Conservation (phyloP, 1,140 invertebrate species). For the Drosophila yakuba region DNA sequence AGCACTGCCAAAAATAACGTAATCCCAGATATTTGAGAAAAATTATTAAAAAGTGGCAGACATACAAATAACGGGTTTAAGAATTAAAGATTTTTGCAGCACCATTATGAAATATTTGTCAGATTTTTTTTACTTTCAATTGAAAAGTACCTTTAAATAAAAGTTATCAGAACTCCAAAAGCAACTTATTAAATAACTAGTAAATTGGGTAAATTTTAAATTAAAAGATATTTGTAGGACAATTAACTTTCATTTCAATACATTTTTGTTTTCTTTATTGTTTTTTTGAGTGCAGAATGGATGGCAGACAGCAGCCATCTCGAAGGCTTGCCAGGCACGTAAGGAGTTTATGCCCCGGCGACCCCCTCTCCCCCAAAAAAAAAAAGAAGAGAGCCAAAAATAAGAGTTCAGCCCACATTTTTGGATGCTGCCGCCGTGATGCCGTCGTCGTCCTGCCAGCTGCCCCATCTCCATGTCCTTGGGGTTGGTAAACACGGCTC, state of each 20-base stretch:
- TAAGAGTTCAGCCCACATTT: constrained; percentile 54
- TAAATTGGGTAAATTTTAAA: background rate
- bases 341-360: constrained; percentile 62
- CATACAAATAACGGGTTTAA: no score
- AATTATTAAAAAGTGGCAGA: no score
- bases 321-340: constrained; percentile 60
- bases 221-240: background rate
- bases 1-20: background rate
- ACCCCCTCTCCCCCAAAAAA: background rate
- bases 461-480: constrained; percentile 48
- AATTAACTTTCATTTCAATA: background rate
- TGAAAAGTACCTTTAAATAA: no score
- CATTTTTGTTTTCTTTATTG: no score
- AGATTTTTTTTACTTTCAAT: no score
- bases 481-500: constrained; percentile 79
- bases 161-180: background rate
- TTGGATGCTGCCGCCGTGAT: constrained; percentile 55
- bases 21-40: no score
- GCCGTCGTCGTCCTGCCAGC: constrained; percentile 19
- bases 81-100: no score
- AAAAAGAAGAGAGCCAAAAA: constrained; percentile 41
- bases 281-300: constrained; percentile 1
- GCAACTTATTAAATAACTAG: background rate
- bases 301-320: background rate
- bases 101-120: no score